Base-by-base conservation (phyloP, 2,113 vertebrate genomes). In the Corydoras sp. region DNA sequence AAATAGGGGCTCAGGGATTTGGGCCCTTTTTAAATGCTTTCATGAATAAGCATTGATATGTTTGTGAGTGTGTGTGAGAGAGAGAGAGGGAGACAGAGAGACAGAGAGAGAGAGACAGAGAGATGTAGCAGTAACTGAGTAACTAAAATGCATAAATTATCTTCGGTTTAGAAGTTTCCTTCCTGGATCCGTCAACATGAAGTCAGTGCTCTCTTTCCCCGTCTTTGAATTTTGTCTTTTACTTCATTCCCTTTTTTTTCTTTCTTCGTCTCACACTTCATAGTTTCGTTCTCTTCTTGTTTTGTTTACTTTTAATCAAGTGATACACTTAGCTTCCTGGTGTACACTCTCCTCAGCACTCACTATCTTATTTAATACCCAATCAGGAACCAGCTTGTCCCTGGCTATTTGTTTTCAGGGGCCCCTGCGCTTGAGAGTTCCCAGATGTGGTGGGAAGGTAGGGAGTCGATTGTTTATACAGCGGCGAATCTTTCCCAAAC, bases 381-480 rank as follows among this genome's bases (percentile, higher is more conserved):
- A 90, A 90, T 90, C 88, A 90, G 83, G 86, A 87, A 86, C 86
- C 87, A 90, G 87, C 87, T 88, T 86, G 86, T 89, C 88, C 87
- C 86, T 77, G 75, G 88, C 85, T 91, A 89, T 90, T 90, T 90
- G 87, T 88, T 89, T 88, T 85, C 79, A 86, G 68, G 73, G 62
- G 31, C 85, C 83, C 87, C 83, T 73, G 78, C 81, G 83, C 83
- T 87, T 89, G 88, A 89, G 85, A 88, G 88, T 86, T 91, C 87
- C 89, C 89, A 91, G 88, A 90, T 90, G 88, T 88, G 88, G 84
- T 85, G 83, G 82, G 84, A 89, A 88, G 90, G 88, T 81, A 82
- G 89, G 88, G 88, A 90, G 86, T 89, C 85, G 81, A 89, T 90
- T 91, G 90, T 91, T 91, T 90, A 88, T 89, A 89, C 88, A 88